These are phyloP conservation scores for Schizothorax lantsangensis DNA, from an alignment of 2,797 vertebrate genomes.

Conservation along the genomic window DNA sequence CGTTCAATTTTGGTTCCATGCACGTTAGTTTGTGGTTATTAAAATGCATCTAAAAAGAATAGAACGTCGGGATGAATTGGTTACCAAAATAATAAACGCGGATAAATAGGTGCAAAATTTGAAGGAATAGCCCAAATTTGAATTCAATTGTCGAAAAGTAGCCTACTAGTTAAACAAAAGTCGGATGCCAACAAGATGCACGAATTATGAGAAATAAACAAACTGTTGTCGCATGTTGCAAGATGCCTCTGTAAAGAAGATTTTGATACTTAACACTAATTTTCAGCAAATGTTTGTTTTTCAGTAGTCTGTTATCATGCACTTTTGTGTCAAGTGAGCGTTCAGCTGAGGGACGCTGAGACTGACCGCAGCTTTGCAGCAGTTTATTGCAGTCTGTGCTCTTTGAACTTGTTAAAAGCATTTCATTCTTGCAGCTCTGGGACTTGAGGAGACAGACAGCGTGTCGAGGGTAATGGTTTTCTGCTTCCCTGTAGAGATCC, in stretches of 20 bases:
- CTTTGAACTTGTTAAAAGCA: slow-evolving; percentile 6
- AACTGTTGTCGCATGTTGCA: too few species aligned
- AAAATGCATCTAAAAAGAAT: not conserved
- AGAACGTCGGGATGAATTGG: not conserved
- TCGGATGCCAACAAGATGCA: not conserved
- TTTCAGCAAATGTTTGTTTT: not conserved
- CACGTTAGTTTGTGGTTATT: not conserved
- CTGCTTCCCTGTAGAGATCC: not conserved
- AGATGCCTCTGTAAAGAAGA: not conserved
- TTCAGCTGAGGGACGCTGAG: not conserved
- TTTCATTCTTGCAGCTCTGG: not conserved
- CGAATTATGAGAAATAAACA: not conserved
- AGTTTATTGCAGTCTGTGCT: slow-evolving; percentile 5
- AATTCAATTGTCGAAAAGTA: not conserved
- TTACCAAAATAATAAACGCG: not conserved
- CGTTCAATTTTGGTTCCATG: not conserved
- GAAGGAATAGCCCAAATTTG: not conserved
- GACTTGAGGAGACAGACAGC: not conserved
- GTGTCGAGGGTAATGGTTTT: not conserved
- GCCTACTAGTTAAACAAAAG: not conserved
- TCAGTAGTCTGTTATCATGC: not conserved
- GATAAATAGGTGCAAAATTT: not conserved
- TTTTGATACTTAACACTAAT: not conserved
- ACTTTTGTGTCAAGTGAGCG: not conserved
- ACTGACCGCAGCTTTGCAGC: slow-evolving; percentile 10